Evolutionary conservation across 1,140 invertebrate species (phyloP).

Genomic region (Drosophila setifemur): DNA sequence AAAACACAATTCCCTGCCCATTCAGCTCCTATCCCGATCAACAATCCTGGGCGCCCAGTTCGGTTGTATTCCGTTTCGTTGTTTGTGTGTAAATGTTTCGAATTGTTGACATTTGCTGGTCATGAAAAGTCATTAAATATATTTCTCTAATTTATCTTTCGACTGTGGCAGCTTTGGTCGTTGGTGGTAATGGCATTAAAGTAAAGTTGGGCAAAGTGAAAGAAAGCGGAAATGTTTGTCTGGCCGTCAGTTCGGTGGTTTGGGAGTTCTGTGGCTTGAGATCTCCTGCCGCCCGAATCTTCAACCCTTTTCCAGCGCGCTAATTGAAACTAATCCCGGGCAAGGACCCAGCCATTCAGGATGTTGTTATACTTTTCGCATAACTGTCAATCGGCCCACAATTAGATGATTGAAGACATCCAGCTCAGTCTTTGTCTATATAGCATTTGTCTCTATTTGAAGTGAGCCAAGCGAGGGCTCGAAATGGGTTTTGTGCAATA

Average conservation of each 20-base stretch:
- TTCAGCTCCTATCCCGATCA: slow-evolving; percentile 26
- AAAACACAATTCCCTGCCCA: slow-evolving; percentile 7
- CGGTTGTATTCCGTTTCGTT: slow-evolving; percentile 30
- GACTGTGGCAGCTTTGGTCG: slow-evolving; percentile 59
- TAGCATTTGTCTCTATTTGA: not conserved
- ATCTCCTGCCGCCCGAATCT: slow-evolving; percentile 6
- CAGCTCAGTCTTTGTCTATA: slow-evolving; percentile 10
- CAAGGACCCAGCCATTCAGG: slow-evolving; percentile 25
- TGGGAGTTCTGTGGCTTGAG: slow-evolving; percentile 4
- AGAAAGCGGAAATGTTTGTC: slow-evolving; percentile 51
- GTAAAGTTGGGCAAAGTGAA: slow-evolving; percentile 37
- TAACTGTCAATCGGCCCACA: slow-evolving; percentile 73
- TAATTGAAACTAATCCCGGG: slow-evolving; percentile 77
- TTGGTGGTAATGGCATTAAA: slow-evolving; percentile 67
- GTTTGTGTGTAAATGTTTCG: slow-evolving; percentile 62
- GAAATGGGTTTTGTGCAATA: slow-evolving; percentile 12
- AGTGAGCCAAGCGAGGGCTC: too few relatives aligned
- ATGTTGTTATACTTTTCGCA: slow-evolving; percentile 68
- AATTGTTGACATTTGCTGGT: slow-evolving; percentile 79
- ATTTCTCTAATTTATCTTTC: slow-evolving; percentile 78
- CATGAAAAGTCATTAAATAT: slow-evolving; percentile 81
- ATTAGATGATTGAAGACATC: slow-evolving; percentile 81
- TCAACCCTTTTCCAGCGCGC: slow-evolving; percentile 52
- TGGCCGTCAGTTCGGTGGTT: slow-evolving; percentile 20
- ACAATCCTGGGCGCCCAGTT: slow-evolving; percentile 54